phyloP scores from a whole-genome alignment of 2,797 vertebrate species.

The Smutsia temminckii region DNA sequence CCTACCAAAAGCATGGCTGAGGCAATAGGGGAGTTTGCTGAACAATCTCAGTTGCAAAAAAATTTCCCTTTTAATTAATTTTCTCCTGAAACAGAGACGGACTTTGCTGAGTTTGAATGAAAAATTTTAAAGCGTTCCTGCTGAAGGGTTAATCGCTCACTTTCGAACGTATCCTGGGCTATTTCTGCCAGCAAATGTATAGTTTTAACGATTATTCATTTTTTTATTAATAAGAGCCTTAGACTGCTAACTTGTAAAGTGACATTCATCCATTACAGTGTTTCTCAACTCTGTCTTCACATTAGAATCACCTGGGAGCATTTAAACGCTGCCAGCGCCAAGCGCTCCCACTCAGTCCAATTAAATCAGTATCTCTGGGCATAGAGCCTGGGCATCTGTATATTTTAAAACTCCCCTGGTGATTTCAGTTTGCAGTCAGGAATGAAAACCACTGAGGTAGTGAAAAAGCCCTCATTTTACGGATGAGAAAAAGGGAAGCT shows the following conservation, averaged over 20 bases:
- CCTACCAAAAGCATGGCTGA: slow-evolving; percentile 17
- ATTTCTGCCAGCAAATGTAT: slow-evolving; percentile 35
- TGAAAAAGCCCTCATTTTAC: slow-evolving; percentile 51
- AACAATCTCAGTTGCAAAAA: slow-evolving; percentile 19
- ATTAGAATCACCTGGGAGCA: slow-evolving; percentile 13
- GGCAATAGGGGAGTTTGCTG: background rate
- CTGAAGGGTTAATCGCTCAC: slow-evolving; percentile 39
- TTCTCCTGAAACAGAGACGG: slow-evolving; percentile 32
- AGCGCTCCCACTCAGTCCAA: slow-evolving; percentile 27
- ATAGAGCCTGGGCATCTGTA: slow-evolving; percentile 58
- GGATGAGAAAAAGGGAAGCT: slow-evolving; percentile 18
- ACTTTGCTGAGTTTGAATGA: slow-evolving; percentile 4
- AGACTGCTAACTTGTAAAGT: slow-evolving; percentile 13
- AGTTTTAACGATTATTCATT: slow-evolving; percentile 35
- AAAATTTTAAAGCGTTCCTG: background rate
- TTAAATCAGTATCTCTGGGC: slow-evolving; percentile 64
- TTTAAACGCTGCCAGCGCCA: background rate
- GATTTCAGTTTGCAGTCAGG: slow-evolving; percentile 58
- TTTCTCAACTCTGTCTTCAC: background rate
- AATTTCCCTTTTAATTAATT: slow-evolving; percentile 35
- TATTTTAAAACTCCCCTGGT: slow-evolving; percentile 60
- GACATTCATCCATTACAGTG: background rate
- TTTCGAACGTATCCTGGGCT: slow-evolving; percentile 5
- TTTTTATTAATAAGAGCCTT: slow-evolving; percentile 15
- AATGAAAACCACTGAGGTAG: slow-evolving; percentile 45